Evolutionary conservation across 2,113 vertebrate genomes (phyloP).

Genomic region (Pavo muticus): DNA sequence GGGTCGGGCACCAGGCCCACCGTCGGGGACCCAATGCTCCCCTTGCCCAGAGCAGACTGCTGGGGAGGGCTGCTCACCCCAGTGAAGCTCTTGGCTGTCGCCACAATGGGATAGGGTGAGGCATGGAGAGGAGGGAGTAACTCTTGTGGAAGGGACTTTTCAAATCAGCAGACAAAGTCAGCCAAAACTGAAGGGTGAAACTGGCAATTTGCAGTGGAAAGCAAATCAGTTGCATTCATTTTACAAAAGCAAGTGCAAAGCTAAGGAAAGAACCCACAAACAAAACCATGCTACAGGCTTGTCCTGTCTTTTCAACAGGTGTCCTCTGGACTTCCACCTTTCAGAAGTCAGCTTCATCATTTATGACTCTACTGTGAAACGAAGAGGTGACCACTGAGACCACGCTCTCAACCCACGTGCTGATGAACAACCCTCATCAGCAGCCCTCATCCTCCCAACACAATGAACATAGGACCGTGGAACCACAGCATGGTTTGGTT

Average conservation of each 20-base stretch:
- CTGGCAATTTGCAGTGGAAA: not conserved
- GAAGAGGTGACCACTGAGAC: not conserved
- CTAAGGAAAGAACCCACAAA: accelerated
- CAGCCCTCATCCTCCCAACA: no score
- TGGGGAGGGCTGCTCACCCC: not conserved
- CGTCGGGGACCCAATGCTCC: not conserved
- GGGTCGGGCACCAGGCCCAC: not conserved
- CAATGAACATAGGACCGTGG: no score
- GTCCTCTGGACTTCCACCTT: not conserved
- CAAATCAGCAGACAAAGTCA: not conserved
- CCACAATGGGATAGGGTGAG: not conserved
- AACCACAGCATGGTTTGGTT: not conserved
- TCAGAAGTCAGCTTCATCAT: not conserved
- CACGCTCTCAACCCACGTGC: no score
- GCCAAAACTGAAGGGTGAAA: not conserved
- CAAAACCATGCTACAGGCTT: not conserved
- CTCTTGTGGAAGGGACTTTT: not conserved
- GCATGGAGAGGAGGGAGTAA: not conserved
- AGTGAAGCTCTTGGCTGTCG: not conserved
- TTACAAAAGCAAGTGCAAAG: not conserved
- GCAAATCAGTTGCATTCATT: not conserved
- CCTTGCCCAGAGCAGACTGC: not conserved
- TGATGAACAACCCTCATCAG: no score
- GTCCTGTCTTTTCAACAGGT: not conserved
- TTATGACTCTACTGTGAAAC: not conserved